Conservation (phyloP, 2,113 vertebrate genomes). For the Syngnathus scovelli region DNA sequence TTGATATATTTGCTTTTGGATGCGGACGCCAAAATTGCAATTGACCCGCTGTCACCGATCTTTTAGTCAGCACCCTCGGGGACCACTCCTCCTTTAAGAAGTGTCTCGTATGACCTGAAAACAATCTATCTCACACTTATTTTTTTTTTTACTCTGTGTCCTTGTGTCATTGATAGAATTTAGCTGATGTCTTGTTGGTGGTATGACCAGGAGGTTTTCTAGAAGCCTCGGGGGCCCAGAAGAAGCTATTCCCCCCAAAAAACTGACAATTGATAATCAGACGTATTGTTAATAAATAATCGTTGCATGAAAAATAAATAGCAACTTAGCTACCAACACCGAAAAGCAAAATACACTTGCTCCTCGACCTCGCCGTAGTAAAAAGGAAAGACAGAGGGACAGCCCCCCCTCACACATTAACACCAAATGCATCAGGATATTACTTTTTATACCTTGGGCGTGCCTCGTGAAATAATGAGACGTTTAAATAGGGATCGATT, state of each 20-base stretch:
- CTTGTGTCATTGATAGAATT: constrained; percentile 50
- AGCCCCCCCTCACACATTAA: constrained; percentile 53
- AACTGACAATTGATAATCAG: not conserved
- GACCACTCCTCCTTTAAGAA: constrained; percentile 48
- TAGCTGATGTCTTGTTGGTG: constrained; percentile 19
- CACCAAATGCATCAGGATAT: constrained; percentile 64
- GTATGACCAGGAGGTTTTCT: not conserved
- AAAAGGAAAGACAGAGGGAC: constrained; percentile 41
- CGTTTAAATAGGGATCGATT: constrained; percentile 74
- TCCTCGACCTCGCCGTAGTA: constrained; percentile 10
- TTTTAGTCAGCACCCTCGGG: constrained; percentile 47
- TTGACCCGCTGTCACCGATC: constrained; percentile 71
- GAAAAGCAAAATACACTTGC: not conserved
- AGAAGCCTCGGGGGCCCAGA: not conserved
- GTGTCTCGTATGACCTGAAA: constrained; percentile 60
- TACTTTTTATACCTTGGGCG: constrained; percentile 66
- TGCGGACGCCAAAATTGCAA: constrained; percentile 66
- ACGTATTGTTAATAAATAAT: not conserved
- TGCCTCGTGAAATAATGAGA: constrained; percentile 70
- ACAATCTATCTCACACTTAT: constrained; percentile 45
- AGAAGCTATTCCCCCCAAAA: not conserved
- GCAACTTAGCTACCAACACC: too few species aligned
- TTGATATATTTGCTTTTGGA: constrained; percentile 76
- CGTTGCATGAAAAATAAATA: too few species aligned
- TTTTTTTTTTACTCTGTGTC: constrained; percentile 18